These are phyloP conservation scores for Coenobita brevimanus DNA, from an alignment of 1,140 invertebrate genomes.

Conservation along the genomic window DNA sequence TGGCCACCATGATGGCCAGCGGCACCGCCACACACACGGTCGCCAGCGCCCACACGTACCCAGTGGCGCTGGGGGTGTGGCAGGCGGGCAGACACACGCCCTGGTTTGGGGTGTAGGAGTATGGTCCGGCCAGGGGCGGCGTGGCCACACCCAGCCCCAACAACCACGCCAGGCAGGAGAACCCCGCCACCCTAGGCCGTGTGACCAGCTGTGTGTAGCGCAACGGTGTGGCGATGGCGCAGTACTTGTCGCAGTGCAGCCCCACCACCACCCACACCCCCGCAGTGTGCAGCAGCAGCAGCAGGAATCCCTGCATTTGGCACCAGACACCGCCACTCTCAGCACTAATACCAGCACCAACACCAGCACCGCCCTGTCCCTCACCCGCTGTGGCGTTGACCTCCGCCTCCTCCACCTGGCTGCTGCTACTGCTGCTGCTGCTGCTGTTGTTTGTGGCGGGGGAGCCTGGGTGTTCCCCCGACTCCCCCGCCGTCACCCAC, in stretches of 20 bases:
- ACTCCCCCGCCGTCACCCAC: too few species aligned
- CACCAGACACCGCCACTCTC: constrained; percentile 56
- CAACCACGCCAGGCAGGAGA: constrained; percentile 72
- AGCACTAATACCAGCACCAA: background rate
- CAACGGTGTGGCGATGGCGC: constrained; percentile 84
- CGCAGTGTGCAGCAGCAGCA: constrained; percentile 81
- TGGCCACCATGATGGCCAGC: constrained; percentile 67
- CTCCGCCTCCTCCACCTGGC: background rate
- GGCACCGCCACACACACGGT: constrained; percentile 67
- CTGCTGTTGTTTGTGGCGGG: background rate
- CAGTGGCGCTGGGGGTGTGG: constrained; percentile 56
- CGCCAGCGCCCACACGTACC: constrained; percentile 62
- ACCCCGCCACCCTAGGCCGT: constrained; percentile 48
- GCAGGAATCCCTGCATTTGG: constrained; percentile 72
- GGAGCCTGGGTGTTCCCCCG: too few species aligned
- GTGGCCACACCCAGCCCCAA: constrained; percentile 67
- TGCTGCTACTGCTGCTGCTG: background rate
- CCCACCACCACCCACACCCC: constrained; percentile 86
- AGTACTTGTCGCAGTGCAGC: constrained; percentile 85
- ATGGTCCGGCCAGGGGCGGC: constrained; percentile 42
- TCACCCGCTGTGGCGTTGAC: background rate
- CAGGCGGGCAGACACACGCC: constrained; percentile 67
- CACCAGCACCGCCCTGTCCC: background rate
- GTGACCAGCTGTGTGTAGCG: constrained; percentile 81
- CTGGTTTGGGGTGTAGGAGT: constrained; percentile 49